Percentiles rank a stretch among this genome's conserved stretches.
These are phyloP conservation scores for Triplophysa bombifrons DNA, from an alignment of 2,797 vertebrate genomes.

Conservation along the genomic window DNA sequence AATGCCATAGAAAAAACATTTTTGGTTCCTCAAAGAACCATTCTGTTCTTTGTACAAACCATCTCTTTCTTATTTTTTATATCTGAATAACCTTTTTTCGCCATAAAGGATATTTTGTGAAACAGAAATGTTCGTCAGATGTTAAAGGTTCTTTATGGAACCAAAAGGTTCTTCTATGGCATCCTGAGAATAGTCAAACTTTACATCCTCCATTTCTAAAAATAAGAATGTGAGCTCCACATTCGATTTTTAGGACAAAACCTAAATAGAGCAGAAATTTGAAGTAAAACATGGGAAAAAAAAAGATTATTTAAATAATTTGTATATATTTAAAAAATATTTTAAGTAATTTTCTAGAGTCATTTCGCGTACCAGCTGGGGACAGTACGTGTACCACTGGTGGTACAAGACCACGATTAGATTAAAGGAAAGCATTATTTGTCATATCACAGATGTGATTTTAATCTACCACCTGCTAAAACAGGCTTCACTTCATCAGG, in stretches of 20 bases:
- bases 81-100: too few relatives aligned
- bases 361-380: slow-evolving; percentile 4
- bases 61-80: too few relatives aligned
- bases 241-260: background rate
- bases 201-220: background rate
- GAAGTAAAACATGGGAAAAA: background rate
- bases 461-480: slow-evolving; percentile 10
- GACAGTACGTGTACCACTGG: background rate
- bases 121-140: too few relatives aligned
- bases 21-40: too few relatives aligned
- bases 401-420: slow-evolving; percentile 7
- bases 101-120: too few relatives aligned
- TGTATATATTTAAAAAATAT: background rate
- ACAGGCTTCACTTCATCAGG: slow-evolving; percentile 7
- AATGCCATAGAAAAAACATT: too few relatives aligned
- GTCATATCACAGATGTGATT: slow-evolving; percentile 23
- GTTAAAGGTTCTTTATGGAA: too few relatives aligned
- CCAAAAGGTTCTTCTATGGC: too few relatives aligned
- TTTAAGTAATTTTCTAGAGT: slow-evolving; percentile 12
- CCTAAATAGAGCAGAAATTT: background rate
- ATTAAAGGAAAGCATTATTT: slow-evolving; percentile 30
- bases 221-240: background rate
- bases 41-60: too few relatives aligned
- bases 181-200: background rate
- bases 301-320: background rate